These are phyloP conservation scores for Meiosimyza decipiens DNA, from an alignment of 2,888 invertebrate species.

Conservation along the genomic window DNA sequence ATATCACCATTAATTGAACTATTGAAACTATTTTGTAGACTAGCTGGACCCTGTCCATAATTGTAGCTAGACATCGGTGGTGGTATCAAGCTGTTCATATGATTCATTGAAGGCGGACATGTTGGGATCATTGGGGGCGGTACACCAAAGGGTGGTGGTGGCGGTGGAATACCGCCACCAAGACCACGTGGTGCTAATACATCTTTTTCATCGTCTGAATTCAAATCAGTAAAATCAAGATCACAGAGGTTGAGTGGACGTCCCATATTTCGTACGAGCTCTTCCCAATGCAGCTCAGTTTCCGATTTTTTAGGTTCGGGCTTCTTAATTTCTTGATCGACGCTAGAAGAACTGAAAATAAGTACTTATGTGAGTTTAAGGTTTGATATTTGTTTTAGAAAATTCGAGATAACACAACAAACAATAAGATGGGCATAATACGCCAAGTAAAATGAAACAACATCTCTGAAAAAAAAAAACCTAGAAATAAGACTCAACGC, in stretches of 20 bases:
- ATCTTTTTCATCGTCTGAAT: conserved; percentile 88
- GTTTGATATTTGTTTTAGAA: no score
- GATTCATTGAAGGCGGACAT: conserved; percentile 68
- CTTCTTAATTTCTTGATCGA: conserved; percentile 77
- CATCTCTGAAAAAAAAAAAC: no score
- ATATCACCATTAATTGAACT: conserved; percentile 62
- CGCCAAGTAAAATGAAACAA: no score
- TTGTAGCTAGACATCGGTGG: conserved; percentile 69
- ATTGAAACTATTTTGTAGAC: conserved; percentile 60
- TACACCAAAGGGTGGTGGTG: conserved; percentile 77
- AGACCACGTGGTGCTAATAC: conserved; percentile 76
- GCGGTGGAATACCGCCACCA: conserved; percentile 78
- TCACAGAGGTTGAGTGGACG: conserved; percentile 88
- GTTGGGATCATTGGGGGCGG: conserved; percentile 69
- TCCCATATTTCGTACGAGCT: conserved; percentile 80
- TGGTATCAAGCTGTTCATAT: conserved; percentile 65
- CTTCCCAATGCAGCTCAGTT: conserved; percentile 96
- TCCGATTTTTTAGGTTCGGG: conserved; percentile 87
- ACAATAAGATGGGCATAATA: no score
- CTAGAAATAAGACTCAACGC: no score
- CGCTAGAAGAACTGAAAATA: conserved; percentile 74
- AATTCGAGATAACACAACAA: no score
- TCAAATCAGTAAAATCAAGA: conserved; percentile 95
- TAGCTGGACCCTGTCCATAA: conserved; percentile 56
- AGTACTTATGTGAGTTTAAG: no score